These are phyloP conservation scores for Caenorhabditis afra DNA, from an alignment of 2,888 invertebrate genomes.

Conservation along the genomic window DNA sequence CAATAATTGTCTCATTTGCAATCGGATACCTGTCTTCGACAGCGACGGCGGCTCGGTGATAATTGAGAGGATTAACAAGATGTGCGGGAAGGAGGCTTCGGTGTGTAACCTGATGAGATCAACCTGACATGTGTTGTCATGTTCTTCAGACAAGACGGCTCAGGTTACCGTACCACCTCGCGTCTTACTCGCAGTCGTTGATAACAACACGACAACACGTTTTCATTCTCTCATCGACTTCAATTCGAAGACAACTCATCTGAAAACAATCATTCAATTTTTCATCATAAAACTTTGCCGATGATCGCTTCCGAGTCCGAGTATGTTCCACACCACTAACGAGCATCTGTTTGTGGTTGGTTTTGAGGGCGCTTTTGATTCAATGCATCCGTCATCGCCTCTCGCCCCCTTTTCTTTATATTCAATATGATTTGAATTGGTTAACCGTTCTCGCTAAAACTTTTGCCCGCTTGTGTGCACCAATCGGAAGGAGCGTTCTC, in stretches of 20 bases:
- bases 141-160: conserved; percentile 58
- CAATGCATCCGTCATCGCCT: conserved; percentile 55
- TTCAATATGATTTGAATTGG: conserved; percentile 19
- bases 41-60: conserved; percentile 48
- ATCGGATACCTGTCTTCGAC: conserved; percentile 42
- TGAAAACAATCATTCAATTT: conserved; percentile 62
- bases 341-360: conserved; percentile 57
- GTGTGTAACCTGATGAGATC: conserved; percentile 58
- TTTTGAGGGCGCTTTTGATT: conserved; percentile 46
- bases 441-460: conserved; percentile 36
- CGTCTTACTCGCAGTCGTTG: neutral
- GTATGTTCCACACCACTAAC: conserved; percentile 57
- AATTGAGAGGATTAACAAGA: conserved; percentile 63
- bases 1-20: conserved; percentile 46
- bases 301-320: conserved; percentile 44
- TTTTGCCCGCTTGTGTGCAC: too few relatives aligned
- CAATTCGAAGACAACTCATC: conserved; percentile 35
- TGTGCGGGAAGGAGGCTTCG: conserved; percentile 27
- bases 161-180: conserved; percentile 54
- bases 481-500: conserved; percentile 51
- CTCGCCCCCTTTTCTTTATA: neutral
- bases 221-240: conserved; percentile 5
- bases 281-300: conserved; percentile 52
- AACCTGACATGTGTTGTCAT: conserved; percentile 62
- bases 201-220: conserved; percentile 4